Conservation (phyloP, 53 echinoderm and acorn worm genomes). For the Stichopus horrens region DNA sequence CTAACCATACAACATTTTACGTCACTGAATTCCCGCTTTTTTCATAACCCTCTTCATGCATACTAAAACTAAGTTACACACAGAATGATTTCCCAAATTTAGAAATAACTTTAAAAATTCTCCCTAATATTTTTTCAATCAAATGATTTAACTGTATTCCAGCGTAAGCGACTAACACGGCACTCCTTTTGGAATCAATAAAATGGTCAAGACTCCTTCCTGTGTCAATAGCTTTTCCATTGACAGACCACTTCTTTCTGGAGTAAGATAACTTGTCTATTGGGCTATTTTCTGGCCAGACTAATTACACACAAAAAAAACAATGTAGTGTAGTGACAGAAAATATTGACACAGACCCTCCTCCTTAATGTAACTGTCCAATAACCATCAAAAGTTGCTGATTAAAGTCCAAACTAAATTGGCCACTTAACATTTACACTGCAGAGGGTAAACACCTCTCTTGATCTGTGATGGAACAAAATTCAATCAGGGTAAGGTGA, state of each 20-base stretch:
- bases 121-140: too few relatives aligned
- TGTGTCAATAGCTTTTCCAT: background rate
- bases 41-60: too few relatives aligned
- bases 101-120: too few relatives aligned
- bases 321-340: background rate
- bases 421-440: slow-evolving; percentile 28
- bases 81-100: too few relatives aligned
- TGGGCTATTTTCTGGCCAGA: background rate
- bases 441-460: background rate
- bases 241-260: background rate
- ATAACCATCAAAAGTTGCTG: background rate
- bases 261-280: background rate
- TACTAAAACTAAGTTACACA: too few relatives aligned
- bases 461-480: too few relatives aligned
- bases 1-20: too few relatives aligned
- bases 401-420: slow-evolving; percentile 23
- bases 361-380: background rate
- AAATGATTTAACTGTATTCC: too few relatives aligned
- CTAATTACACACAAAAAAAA: background rate
- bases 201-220: background rate
- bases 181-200: background rate
- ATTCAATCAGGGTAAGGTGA: too few relatives aligned
- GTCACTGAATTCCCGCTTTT: too few relatives aligned
- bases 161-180: too few relatives aligned
- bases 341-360: slow-evolving; percentile 10